These are phyloP conservation scores for Anticlea derivata DNA, from an alignment of 2,888 invertebrate species.

Conservation along the genomic window DNA sequence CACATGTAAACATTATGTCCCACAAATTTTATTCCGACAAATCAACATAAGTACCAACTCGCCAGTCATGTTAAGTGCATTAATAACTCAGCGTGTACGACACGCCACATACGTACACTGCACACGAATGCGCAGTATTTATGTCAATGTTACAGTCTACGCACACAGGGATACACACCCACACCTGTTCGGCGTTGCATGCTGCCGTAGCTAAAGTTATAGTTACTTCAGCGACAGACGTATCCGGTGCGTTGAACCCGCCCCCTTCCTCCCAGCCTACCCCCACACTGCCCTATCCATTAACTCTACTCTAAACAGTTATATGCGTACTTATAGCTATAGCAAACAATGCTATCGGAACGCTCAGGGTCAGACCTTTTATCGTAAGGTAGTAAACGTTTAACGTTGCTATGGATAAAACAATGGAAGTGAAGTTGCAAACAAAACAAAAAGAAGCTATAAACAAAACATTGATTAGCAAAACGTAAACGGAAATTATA, in stretches of 20 bases:
- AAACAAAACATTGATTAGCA: too few species aligned
- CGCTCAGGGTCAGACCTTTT: slow-evolving; percentile 35
- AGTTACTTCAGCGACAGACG: slow-evolving; percentile 68
- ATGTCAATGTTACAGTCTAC: slow-evolving; percentile 77
- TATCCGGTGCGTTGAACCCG: slow-evolving; percentile 81
- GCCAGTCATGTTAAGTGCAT: slow-evolving; percentile 60
- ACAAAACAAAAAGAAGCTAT: neutral
- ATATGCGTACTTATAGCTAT: slow-evolving; percentile 26
- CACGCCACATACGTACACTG: slow-evolving; percentile 38
- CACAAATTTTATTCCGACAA: slow-evolving; percentile 65
- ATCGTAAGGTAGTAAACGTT: slow-evolving; percentile 16
- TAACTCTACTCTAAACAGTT: slow-evolving; percentile 37
- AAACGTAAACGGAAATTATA: too few species aligned
- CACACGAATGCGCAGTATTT: slow-evolving; percentile 67
- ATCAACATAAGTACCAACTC: slow-evolving; percentile 56
- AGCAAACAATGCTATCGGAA: slow-evolving; percentile 23
- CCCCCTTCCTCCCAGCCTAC: slow-evolving; percentile 52
- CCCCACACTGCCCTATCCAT: slow-evolving; percentile 44
- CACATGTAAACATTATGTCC: slow-evolving; percentile 68
- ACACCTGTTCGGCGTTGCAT: slow-evolving; percentile 68
- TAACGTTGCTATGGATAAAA: slow-evolving; percentile 20
- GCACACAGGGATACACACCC: slow-evolving; percentile 52
- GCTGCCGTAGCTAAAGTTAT: slow-evolving; percentile 43
- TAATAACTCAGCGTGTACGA: slow-evolving; percentile 58
- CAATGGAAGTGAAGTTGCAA: slow-evolving; percentile 36